Evolutionary conservation across 2,113 vertebrate species (phyloP), one percentile per base, ranked within the genome.

Genomic region (Thalassarche chlororhynchos): DNA sequence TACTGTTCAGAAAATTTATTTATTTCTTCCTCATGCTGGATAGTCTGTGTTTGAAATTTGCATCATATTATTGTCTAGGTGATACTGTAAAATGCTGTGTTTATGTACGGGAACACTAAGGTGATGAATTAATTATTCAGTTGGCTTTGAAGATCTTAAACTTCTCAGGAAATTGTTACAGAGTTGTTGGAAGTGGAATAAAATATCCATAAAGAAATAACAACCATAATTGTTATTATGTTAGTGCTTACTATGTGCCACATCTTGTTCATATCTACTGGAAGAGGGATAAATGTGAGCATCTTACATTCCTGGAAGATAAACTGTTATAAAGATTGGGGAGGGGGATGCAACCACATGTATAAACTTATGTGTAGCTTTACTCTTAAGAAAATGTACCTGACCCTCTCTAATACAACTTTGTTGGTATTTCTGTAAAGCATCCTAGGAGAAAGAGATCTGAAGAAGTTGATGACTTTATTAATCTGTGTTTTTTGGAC

Each of bases 201-300:
- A 87, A 81, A 79, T 62, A 54, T 15, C 13, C 23, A 4, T 40
- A 60, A 89, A 78, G 11, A 23, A 64, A 19, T 44, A 74, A 34
- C 4, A 12, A 17, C 10, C n/a, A 3, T 60, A 84, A 16, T 75
- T 70, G 21, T 62, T 72, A 28, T 0, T 72, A 12, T 0, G 1
- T 49, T 61, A 23, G 36, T 31, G 9, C 14, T 70, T 87, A 31
- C 8, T 14, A 3, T 0, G 2, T 81, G 54, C 21, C 11, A 11
- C 17, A 28, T 86, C n/a, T 31, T 92, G 12, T 42, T 81, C 6
- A 1, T 5, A 8, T 52, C 10, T 70, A 2, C 65, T 57, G 14
- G 38, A 78, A 81, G 60, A 87, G 68, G 14, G 16, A 49, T 36
- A 74, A 34, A 46, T 17, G 9, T 8, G 40, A 94, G 12, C 14